phyloP scores from a whole-genome alignment of 92 coral and sea anemone genomes.

The Bergia puertoricense region DNA sequence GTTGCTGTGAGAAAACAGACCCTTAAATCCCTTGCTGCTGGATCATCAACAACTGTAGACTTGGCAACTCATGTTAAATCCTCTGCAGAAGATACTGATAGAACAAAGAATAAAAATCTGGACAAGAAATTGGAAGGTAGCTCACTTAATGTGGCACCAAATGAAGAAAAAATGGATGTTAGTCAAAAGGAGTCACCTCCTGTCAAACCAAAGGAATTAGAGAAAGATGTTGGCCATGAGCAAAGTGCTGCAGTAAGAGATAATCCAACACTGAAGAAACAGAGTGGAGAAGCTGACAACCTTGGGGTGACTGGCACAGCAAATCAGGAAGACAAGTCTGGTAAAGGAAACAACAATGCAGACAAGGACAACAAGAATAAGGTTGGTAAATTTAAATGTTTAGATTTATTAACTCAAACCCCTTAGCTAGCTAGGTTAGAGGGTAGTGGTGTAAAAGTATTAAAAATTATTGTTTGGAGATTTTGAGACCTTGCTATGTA shows the following conservation, averaged over 20 bases:
- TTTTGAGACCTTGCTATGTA: no score
- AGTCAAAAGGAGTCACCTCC: no score
- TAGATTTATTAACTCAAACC: no score
- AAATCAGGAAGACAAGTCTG: neutral
- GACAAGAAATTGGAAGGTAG: neutral
- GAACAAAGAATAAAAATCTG: no score
- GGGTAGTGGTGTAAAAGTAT: no score
- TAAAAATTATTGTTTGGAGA: no score
- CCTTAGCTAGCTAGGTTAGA: no score
- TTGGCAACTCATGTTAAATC: no score
- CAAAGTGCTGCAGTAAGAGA: neutral
- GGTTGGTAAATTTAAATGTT: neutral
- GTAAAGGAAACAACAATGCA: neutral
- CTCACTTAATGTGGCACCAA: neutral
- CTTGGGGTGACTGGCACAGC: neutral
- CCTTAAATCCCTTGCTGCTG: no score
- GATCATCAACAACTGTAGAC: neutral
- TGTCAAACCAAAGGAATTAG: neutral
- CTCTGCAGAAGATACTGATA: no score
- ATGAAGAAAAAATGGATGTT: neutral
- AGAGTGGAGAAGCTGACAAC: neutral
- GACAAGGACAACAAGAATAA: neutral
- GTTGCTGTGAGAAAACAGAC: neutral
- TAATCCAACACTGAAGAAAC: neutral
- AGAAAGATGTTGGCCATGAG: neutral